Conservation (phyloP, 2,888 invertebrate species). For the Acronicta psi region DNA sequence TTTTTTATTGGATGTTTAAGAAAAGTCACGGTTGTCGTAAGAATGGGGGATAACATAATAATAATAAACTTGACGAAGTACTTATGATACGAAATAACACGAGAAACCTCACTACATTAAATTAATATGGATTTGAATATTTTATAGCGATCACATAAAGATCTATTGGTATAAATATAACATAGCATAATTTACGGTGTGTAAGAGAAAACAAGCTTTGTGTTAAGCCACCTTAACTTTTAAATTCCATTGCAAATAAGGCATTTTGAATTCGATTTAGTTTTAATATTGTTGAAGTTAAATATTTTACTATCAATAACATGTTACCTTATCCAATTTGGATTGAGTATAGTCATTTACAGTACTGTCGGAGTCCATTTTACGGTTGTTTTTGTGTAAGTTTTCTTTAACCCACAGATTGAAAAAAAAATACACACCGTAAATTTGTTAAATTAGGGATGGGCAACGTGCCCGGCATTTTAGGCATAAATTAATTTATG, state of each 20-base stretch:
- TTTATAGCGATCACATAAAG: constrained; percentile 28
- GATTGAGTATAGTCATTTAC: too few species aligned
- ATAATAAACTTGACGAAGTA: constrained; percentile 34
- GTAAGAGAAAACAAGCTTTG: not conserved
- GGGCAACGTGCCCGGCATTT: too few species aligned
- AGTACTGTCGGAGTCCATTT: too few species aligned
- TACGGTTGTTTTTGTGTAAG: too few species aligned
- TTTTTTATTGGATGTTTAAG: too few species aligned
- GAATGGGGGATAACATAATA: not conserved
- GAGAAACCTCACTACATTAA: constrained; percentile 50
- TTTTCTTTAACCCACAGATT: too few species aligned
- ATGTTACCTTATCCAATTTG: too few species aligned
- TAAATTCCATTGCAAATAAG: not conserved
- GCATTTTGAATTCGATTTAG: too few species aligned
- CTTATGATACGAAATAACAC: constrained; percentile 52
- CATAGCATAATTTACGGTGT: constrained; percentile 18
- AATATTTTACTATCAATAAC: too few species aligned
- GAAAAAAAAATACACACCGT: not conserved
- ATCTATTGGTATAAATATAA: not conserved
- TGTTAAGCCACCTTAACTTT: not conserved
- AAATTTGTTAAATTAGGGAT: too few species aligned
- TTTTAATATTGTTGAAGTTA: too few species aligned
- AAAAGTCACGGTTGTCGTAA: not conserved
- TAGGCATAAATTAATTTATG: too few species aligned
- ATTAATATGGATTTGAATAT: constrained; percentile 40